Percentiles rank a stretch among this genome's conserved stretches.
phyloP scores from a whole-genome alignment of 2,888 invertebrate species.

The Cephus nigrinus region DNA sequence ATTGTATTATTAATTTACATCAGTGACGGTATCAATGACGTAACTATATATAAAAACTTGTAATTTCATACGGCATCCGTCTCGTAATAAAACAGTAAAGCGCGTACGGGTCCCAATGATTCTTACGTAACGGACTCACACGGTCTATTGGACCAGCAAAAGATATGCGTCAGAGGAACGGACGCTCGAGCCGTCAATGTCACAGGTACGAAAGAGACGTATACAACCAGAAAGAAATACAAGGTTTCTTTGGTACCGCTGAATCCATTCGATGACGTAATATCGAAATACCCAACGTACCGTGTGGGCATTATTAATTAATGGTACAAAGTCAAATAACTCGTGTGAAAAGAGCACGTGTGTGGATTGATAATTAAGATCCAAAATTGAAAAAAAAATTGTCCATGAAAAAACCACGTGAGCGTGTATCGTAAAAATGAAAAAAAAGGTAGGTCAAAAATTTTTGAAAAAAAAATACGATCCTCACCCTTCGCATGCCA shows the following conservation, averaged over 20 bases:
- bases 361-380: background rate
- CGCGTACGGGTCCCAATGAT: background rate
- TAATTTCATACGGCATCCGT: background rate
- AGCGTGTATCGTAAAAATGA: background rate
- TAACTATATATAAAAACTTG: background rate
- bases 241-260: background rate
- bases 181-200: background rate
- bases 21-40: background rate
- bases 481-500: background rate
- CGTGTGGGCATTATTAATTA: background rate
- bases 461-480: background rate
- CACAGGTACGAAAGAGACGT: background rate
- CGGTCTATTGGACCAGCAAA: background rate
- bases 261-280: background rate
- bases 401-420: background rate
- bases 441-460: background rate
- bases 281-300: background rate
- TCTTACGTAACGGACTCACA: background rate
- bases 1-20: background rate
- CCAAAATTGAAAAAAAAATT: background rate
- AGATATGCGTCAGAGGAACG: background rate
- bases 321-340: background rate
- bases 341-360: too few species aligned
- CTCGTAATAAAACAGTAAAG: background rate
- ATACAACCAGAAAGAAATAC: background rate